Evolutionary conservation across 2,888 invertebrate species (phyloP).

Genomic region (Hirtodrosophila histrioides): DNA sequence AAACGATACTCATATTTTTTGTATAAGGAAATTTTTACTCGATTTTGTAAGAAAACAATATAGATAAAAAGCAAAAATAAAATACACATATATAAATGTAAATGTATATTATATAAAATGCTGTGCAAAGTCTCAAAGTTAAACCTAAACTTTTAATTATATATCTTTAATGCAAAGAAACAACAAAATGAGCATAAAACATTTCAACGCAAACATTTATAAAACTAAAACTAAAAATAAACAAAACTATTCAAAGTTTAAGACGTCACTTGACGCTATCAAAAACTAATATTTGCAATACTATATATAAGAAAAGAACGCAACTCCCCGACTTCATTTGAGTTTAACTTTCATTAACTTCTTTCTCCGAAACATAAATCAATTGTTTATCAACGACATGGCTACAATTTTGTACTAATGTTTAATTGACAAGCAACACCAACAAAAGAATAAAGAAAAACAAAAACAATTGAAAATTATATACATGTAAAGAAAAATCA

Average conservation of each 20-base stretch:
- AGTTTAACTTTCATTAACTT: not conserved
- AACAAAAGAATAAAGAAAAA: constrained; percentile 4
- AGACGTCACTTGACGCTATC: constrained; percentile 16
- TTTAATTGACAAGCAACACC: constrained; percentile 2
- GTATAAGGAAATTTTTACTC: constrained; percentile 58
- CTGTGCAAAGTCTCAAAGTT: constrained; percentile 79
- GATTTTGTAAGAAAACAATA: constrained; percentile 47
- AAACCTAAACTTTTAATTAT: constrained; percentile 69
- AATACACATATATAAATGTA: constrained; percentile 39
- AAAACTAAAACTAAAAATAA: constrained; percentile 3
- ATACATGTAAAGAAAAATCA: constrained; percentile 18
- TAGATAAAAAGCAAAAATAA: constrained; percentile 27
- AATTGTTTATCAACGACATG: not conserved
- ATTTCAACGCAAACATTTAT: constrained; percentile 32
- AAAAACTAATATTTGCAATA: constrained; percentile 8
- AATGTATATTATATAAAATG: constrained; percentile 62
- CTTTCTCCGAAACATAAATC: constrained; percentile 1
- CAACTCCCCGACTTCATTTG: constrained; percentile 1
- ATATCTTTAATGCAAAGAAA: constrained; percentile 46
- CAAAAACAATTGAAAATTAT: constrained; percentile 1
- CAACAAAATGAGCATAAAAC: constrained; percentile 31
- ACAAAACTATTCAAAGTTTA: constrained; percentile 12
- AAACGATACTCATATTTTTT: constrained; percentile 54
- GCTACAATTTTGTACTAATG: constrained; percentile 8
- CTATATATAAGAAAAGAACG: constrained; percentile 10